phyloP scores from a whole-genome alignment of 2,888 invertebrate species.

The Orgyia antiqua region DNA sequence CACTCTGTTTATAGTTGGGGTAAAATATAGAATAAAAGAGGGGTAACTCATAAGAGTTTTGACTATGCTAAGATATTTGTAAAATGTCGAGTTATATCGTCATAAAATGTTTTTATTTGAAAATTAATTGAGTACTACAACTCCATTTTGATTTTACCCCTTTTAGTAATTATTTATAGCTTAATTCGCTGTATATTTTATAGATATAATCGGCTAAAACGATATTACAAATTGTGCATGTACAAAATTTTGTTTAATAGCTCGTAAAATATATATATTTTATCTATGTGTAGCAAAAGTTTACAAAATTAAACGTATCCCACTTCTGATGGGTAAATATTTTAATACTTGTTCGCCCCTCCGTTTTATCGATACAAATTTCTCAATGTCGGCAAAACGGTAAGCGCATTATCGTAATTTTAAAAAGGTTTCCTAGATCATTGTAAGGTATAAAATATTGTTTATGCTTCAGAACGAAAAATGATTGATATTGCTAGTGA shows the following conservation, averaged over 20 bases:
- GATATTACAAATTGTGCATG: constrained; percentile 5
- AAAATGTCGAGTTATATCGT: too few species aligned
- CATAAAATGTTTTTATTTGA: too few species aligned
- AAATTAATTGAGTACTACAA: too few species aligned
- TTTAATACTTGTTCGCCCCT: constrained; percentile 13
- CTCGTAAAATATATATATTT: not conserved
- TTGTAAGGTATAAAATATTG: constrained; percentile 18
- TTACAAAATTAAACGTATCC: constrained; percentile 4
- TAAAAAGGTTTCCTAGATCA: constrained; percentile 15
- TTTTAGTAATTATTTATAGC: too few species aligned
- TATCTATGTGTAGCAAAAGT: constrained; percentile 2
- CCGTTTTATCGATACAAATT: constrained; percentile 2
- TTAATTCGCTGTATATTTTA: constrained; percentile 1
- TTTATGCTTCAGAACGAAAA: constrained; percentile 16
- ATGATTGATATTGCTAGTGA: constrained; percentile 4
- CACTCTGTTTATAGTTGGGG: not conserved
- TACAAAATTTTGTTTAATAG: constrained; percentile 1
- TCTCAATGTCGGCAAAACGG: not conserved
- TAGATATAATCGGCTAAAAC: constrained; percentile 2
- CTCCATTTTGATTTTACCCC: too few species aligned
- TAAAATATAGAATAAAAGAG: not conserved
- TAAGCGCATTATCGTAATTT: constrained; percentile 10
- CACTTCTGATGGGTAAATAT: constrained; percentile 10
- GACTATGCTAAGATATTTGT: too few species aligned
- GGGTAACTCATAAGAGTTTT: too few species aligned